Conservation (phyloP, 2,888 invertebrate species). For the Chalcis sispes region DNA sequence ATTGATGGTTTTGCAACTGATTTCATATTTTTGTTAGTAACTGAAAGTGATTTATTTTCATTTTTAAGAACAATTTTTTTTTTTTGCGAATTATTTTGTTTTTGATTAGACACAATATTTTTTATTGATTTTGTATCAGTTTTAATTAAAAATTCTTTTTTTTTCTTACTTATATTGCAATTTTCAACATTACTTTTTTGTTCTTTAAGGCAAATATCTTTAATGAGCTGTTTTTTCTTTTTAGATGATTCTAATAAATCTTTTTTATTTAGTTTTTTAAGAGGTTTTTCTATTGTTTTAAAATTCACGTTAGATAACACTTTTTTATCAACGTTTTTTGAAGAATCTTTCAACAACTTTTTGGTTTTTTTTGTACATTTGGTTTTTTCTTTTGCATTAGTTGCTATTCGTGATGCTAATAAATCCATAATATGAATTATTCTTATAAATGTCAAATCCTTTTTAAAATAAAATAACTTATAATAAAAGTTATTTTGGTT, state of each 20-base stretch:
- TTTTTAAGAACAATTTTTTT: not conserved
- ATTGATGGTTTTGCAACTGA: not conserved
- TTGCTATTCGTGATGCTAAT: slow-evolving; percentile 19
- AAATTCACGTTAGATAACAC: slow-evolving; percentile 5
- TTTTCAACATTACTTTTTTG: slow-evolving; percentile 16
- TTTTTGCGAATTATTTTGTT: not conserved
- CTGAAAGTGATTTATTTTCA: not conserved
- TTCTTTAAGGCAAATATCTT: slow-evolving; percentile 16
- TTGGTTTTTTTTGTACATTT: slow-evolving; percentile 17
- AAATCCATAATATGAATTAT: slow-evolving; percentile 23
- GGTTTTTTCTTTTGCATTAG: slow-evolving; percentile 13
- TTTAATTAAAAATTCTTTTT: not conserved
- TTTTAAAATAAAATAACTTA: slow-evolving; percentile 15
- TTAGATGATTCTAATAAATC: not conserved
- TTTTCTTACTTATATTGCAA: slow-evolving; percentile 3
- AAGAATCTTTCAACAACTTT: slow-evolving; percentile 16
- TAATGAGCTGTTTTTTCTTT: slow-evolving; percentile 32
- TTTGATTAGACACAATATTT: not conserved
- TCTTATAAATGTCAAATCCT: not conserved
- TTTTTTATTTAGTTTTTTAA: slow-evolving; percentile 17
- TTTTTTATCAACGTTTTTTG: slow-evolving; percentile 1
- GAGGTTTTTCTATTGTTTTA: not conserved
- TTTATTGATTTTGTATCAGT: not conserved
- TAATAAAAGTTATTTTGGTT: too few species aligned
- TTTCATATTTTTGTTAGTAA: not conserved